Conservation (phyloP, 1,140 invertebrate genomes). For the Batillaria attramentaria region DNA sequence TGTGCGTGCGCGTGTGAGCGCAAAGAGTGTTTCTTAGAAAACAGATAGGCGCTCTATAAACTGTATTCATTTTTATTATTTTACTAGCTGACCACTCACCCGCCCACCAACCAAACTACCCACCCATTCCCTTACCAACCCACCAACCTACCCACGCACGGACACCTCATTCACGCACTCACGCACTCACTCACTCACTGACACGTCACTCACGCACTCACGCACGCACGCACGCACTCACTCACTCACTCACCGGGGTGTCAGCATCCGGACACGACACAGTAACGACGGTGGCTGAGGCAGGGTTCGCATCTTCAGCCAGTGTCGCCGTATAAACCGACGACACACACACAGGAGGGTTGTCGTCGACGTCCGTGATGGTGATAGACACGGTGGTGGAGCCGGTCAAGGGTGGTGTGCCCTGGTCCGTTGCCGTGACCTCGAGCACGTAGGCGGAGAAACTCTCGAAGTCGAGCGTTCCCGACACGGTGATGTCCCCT, state of each 20-base stretch:
- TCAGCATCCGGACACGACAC: conserved; percentile 50
- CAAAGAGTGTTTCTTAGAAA: too few relatives aligned
- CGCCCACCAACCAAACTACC: too few relatives aligned
- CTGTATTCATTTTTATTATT: too few relatives aligned
- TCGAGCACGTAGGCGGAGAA: conserved; percentile 46
- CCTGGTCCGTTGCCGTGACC: conserved; percentile 47
- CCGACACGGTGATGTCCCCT: conserved; percentile 41
- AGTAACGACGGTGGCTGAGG: conserved; percentile 30
- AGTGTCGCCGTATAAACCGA: conserved; percentile 32
- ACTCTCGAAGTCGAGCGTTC: conserved; percentile 54
- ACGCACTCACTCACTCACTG: too few relatives aligned
- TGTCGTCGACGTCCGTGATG: conserved; percentile 51
- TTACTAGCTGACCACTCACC: too few relatives aligned
- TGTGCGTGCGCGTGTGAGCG: too few relatives aligned
- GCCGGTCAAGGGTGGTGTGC: conserved; percentile 28
- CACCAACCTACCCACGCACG: too few relatives aligned
- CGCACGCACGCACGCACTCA: too few relatives aligned
- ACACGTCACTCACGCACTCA: too few relatives aligned
- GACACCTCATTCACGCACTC: too few relatives aligned
- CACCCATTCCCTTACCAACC: too few relatives aligned
- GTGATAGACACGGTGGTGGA: conserved; percentile 39
- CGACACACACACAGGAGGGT: conserved; percentile 41
- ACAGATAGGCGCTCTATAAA: too few relatives aligned
- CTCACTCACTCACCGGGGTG: conserved; percentile 26
- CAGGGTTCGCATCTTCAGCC: conserved; percentile 38